phyloP scores from a whole-genome alignment of 2,888 invertebrate genomes.

The Noctua janthina region DNA sequence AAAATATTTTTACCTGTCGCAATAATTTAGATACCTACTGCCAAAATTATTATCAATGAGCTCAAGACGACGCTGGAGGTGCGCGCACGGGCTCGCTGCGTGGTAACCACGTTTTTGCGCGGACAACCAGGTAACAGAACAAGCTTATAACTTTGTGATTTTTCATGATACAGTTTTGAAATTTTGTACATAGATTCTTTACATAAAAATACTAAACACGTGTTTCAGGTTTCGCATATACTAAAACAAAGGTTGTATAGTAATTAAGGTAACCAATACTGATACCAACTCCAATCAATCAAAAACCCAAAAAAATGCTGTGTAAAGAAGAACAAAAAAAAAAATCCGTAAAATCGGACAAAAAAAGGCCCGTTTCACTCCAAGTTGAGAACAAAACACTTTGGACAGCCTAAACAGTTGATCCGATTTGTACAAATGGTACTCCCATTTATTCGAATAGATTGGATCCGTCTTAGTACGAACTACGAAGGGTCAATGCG shows the following conservation, averaged over 20 bases:
- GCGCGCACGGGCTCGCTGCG: too few relatives aligned
- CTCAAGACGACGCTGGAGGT: too few relatives aligned
- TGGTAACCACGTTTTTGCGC: too few relatives aligned
- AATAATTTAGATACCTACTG: too few relatives aligned
- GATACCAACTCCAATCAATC: conserved; percentile 3
- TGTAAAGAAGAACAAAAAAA: neutral
- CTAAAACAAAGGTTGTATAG: neutral
- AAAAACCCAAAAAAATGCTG: conserved; percentile 13
- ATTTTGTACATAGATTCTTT: too few relatives aligned
- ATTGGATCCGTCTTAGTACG: conserved; percentile 60
- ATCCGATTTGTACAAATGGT: conserved; percentile 65
- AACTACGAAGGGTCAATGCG: conserved; percentile 51
- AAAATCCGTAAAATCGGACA: conserved; percentile 19
- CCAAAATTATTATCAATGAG: too few relatives aligned
- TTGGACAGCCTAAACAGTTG: conserved; percentile 51
- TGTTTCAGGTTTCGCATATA: too few relatives aligned
- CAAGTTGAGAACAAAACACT: conserved; percentile 58
- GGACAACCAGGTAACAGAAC: too few relatives aligned
- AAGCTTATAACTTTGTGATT: too few relatives aligned
- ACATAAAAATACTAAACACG: too few relatives aligned
- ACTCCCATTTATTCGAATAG: conserved; percentile 63
- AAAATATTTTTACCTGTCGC: too few relatives aligned
- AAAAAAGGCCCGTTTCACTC: conserved; percentile 35
- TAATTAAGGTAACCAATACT: neutral
- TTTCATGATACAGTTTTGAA: too few relatives aligned